These are phyloP conservation scores for Oligia fasciuncula DNA, from an alignment of 2,888 invertebrate species.

Conservation along the genomic window DNA sequence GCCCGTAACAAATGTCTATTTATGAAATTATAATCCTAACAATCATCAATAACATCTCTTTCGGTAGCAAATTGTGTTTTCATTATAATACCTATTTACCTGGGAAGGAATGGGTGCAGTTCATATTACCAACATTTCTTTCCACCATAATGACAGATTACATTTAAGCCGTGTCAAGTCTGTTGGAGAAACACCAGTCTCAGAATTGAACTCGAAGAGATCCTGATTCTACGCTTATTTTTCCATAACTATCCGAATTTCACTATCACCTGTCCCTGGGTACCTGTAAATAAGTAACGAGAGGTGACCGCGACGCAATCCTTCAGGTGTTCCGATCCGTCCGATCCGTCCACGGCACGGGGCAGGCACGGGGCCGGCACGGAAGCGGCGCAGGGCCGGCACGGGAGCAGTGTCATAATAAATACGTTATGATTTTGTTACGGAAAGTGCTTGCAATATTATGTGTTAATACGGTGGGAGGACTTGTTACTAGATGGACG, in stretches of 20 bases:
- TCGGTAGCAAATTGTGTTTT: not conserved
- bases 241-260: conserved; percentile 31
- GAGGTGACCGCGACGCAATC: conserved; percentile 41
- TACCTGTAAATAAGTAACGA: conserved; percentile 50
- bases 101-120: not conserved
- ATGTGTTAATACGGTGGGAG: conserved; percentile 44
- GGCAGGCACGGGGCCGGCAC: conserved; percentile 9
- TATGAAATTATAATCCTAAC: no score
- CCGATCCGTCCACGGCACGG: conserved; percentile 23
- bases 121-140: not conserved
- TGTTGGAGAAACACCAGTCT: not conserved
- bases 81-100: not conserved
- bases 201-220: not conserved
- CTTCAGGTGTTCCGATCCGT: conserved; percentile 36
- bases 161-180: not conserved
- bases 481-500: conserved; percentile 19
- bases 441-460: conserved; percentile 56
- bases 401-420: conserved; percentile 41
- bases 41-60: no score
- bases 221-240: conserved; percentile 27
- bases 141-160: no score
- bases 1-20: no score
- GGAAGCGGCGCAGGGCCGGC: conserved; percentile 15
- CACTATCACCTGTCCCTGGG: conserved; percentile 31
- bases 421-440: conserved; percentile 65